These are phyloP conservation scores for Prunella himalayana DNA, from an alignment of 2,113 vertebrate genomes.

Conservation along the genomic window DNA sequence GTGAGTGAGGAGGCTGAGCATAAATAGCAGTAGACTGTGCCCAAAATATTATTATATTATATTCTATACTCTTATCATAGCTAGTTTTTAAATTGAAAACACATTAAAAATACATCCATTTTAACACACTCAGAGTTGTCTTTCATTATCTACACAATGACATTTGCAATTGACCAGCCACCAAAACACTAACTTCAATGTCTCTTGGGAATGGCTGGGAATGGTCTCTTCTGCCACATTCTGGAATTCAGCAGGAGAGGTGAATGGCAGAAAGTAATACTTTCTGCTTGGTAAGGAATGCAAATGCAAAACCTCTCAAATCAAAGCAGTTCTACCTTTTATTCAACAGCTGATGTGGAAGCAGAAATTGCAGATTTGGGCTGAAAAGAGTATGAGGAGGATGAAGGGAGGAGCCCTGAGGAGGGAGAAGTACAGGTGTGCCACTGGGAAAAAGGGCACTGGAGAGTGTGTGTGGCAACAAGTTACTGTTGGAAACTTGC, in stretches of 20 bases:
- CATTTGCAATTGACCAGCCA: not conserved
- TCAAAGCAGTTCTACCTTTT: not conserved
- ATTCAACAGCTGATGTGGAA: not conserved
- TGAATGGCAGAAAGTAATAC: not conserved
- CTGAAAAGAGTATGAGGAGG: not conserved
- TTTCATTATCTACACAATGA: not conserved
- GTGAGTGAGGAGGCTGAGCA: not conserved
- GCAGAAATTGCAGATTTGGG: not conserved
- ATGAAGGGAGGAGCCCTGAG: not conserved
- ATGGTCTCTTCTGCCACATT: accelerated
- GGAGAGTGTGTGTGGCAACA: not conserved
- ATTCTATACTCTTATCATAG: not conserved
- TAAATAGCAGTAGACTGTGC: not conserved
- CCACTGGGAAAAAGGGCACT: not conserved
- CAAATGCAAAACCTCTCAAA: not conserved
- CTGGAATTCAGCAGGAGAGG: not conserved
- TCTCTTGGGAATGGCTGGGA: not conserved
- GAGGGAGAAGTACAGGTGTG: not conserved
- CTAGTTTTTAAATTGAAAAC: not conserved
- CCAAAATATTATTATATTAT: not conserved
- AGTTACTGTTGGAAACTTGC: not conserved
- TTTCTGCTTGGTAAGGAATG: not conserved
- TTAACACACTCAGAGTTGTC: not conserved
- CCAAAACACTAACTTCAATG: not conserved
- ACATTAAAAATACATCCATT: not conserved